Percentiles rank a stretch among this genome's conserved stretches.
phyloP scores from a whole-genome alignment of 2,888 invertebrate species.

The Tenthredo amoena region DNA sequence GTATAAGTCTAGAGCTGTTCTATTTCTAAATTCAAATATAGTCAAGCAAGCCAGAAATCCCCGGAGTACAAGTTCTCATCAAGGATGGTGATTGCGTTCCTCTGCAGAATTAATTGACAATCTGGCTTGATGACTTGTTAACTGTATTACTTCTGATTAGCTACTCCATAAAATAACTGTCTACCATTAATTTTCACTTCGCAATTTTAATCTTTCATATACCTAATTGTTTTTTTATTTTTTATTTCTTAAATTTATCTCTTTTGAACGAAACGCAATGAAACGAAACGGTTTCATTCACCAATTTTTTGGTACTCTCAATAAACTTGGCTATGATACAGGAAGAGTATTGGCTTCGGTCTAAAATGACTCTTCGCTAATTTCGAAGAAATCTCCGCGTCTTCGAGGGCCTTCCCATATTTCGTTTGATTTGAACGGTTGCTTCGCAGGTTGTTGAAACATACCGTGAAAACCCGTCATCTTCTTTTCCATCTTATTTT shows the following conservation, averaged over 20 bases:
- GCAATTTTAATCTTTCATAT: not conserved
- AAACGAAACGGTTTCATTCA: not conserved
- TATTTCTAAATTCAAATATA: constrained; percentile 27
- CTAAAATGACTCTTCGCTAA: too few species aligned
- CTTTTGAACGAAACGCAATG: not conserved
- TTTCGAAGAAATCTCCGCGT: too few species aligned
- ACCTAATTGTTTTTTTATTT: not conserved
- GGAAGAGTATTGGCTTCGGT: too few species aligned
- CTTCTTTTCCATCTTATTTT: not conserved
- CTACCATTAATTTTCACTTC: not conserved
- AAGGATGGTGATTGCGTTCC: constrained; percentile 39
- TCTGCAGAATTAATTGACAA: constrained; percentile 51
- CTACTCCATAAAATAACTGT: constrained; percentile 1
- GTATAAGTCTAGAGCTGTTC: not conserved
- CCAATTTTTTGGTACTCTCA: not conserved
- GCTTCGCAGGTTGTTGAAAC: too few species aligned
- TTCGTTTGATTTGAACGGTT: too few species aligned
- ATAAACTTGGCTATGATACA: too few species aligned
- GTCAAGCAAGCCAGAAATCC: not conserved
- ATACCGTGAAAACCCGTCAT: too few species aligned
- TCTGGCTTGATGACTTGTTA: constrained; percentile 46
- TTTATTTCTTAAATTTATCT: not conserved
- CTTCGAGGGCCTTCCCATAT: too few species aligned
- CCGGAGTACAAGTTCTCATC: constrained; percentile 25
- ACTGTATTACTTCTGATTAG: constrained; percentile 4